These are phyloP conservation scores for Dromaius novaehollandiae DNA, from an alignment of 2,113 vertebrate genomes.

Conservation along the genomic window DNA sequence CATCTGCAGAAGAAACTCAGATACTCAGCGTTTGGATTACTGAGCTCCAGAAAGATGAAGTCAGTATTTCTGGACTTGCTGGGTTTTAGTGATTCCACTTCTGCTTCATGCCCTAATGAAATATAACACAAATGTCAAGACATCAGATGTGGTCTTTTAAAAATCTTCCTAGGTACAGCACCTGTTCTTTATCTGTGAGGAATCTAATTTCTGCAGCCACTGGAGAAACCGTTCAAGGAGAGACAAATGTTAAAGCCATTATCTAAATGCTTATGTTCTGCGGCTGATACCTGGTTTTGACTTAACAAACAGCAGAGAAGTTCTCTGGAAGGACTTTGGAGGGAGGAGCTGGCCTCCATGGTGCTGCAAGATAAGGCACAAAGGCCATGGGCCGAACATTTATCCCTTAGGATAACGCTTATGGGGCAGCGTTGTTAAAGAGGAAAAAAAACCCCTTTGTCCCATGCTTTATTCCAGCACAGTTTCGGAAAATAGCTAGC, in stretches of 20 bases:
- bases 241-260: neutral
- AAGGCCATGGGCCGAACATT: neutral
- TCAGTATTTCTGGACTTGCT: neutral
- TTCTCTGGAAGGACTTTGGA: neutral
- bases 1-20: neutral
- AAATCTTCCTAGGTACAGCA: neutral
- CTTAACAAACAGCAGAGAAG: neutral
- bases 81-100: neutral
- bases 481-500: neutral
- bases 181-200: neutral
- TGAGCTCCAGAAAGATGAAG: neutral
- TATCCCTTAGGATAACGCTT: neutral
- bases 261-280: neutral
- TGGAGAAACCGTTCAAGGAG: neutral
- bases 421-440: neutral
- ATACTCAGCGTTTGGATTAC: neutral
- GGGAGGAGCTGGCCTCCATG: neutral
- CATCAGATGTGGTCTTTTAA: neutral
- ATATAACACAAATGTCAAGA: neutral
- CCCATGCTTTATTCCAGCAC: neutral
- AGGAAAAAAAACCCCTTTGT: neutral
- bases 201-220: neutral
- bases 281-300: neutral
- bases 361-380: rapidly evolving
- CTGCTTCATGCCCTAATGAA: neutral